These are phyloP conservation scores for Synanthedon tipuliformis DNA, from an alignment of 2,888 invertebrate species.

Conservation along the genomic window DNA sequence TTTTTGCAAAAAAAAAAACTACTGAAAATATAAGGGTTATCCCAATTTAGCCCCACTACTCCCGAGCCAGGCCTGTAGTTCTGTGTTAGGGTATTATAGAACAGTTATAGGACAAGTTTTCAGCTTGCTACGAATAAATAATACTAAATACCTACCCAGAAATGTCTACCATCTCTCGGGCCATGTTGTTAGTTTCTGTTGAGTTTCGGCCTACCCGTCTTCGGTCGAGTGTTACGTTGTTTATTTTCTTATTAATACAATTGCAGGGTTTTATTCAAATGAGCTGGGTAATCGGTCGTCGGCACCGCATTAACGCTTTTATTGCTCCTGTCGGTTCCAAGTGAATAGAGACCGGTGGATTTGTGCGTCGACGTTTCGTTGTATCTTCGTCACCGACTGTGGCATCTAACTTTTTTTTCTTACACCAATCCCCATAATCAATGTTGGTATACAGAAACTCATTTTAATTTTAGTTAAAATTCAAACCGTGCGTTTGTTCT, in stretches of 20 bases:
- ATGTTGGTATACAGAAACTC: slow-evolving; percentile 24
- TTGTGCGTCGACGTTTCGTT: background rate
- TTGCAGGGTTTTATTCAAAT: slow-evolving; percentile 47
- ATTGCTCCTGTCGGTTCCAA: slow-evolving; percentile 11
- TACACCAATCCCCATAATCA: slow-evolving; percentile 2
- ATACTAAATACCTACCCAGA: too few relatives aligned
- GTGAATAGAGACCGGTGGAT: slow-evolving; percentile 7
- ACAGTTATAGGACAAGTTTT: too few relatives aligned
- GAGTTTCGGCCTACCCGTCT: background rate
- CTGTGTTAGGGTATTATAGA: too few relatives aligned
- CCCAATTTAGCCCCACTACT: too few relatives aligned
- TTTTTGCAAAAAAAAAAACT: too few relatives aligned
- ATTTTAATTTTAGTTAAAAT: slow-evolving; percentile 39
- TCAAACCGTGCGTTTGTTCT: slow-evolving; percentile 23
- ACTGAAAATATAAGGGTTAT: too few relatives aligned
- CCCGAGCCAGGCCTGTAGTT: too few relatives aligned
- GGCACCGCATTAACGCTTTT: slow-evolving; percentile 32
- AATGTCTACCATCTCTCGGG: too few relatives aligned
- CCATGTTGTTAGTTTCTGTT: background rate
- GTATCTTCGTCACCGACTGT: background rate
- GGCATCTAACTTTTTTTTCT: slow-evolving; percentile 5
- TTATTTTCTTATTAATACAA: slow-evolving; percentile 26
- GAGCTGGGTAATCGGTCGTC: slow-evolving; percentile 36
- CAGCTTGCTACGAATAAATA: too few relatives aligned
- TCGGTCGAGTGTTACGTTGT: background rate